A percentile compares a stretch with the other conserved stretches of the same genome.
These are phyloP conservation scores for Diorhabda elongata DNA, from an alignment of 1,140 invertebrate species.

Conservation along the genomic window DNA sequence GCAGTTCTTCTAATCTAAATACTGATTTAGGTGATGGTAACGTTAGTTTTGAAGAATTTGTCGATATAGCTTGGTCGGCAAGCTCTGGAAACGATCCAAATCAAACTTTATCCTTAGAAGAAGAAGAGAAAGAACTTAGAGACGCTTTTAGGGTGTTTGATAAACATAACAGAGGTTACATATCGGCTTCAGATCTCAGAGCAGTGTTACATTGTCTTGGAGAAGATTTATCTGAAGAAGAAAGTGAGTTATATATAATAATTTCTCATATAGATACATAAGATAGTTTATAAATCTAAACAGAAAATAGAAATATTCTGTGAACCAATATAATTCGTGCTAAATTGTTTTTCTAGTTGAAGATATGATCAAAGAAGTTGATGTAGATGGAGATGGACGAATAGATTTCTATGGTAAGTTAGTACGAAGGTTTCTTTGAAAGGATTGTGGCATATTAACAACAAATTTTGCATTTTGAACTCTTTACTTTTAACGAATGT, in stretches of 20 bases:
- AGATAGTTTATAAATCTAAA: too few species aligned
- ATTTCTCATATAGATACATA: too few species aligned
- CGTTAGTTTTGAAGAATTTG: conserved; percentile 89
- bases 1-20: not conserved
- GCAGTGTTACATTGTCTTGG: conserved; percentile 81
- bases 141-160: conserved; percentile 86
- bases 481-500: too few species aligned
- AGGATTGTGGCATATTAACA: too few species aligned
- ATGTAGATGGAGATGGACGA: conserved; percentile 82
- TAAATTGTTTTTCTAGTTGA: conserved; percentile 64
- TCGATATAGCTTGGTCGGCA: conserved; percentile 78
- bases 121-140: conserved; percentile 80
- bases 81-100: conserved; percentile 53
- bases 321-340: too few species aligned
- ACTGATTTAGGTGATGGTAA: conserved; percentile 71
- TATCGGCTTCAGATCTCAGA: conserved; percentile 76
- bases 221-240: conserved; percentile 80
- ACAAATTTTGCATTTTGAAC: too few species aligned
- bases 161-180: conserved; percentile 82
- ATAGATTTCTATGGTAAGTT: conserved; percentile 84
- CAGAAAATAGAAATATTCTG: too few species aligned
- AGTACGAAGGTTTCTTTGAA: too few species aligned
- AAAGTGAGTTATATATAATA: conserved; percentile 58
- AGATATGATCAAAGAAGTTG: conserved; percentile 90
- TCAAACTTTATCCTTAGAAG: conserved; percentile 50